phyloP scores from a whole-genome alignment of 2,888 invertebrate species.

The Andrena flavipes region DNA sequence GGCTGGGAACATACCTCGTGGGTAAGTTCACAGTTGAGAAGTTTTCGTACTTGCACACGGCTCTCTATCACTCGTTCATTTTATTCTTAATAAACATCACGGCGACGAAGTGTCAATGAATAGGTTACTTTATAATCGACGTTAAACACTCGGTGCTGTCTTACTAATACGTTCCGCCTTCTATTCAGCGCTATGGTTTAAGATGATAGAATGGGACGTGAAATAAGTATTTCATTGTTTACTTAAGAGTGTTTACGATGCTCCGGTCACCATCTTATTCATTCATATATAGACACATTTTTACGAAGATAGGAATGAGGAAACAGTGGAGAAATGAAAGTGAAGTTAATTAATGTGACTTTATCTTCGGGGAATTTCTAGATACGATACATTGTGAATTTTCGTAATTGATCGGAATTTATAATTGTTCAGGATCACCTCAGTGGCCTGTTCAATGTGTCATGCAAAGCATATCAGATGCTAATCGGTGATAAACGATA shows the following conservation, averaged over 20 bases:
- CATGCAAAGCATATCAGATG: no score
- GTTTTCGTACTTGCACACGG: neutral
- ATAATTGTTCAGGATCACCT: no score
- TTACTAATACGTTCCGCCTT: neutral
- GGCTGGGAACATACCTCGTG: constrained; percentile 43
- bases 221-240: no score
- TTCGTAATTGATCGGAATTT: no score
- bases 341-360: no score
- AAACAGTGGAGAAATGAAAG: neutral
- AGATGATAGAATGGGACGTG: no score
- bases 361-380: no score
- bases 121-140: neutral
- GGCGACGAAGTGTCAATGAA: neutral
- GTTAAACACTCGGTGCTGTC: neutral
- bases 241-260: neutral
- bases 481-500: no score
- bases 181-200: neutral
- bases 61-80: neutral
- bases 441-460: no score
- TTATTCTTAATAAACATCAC: constrained; percentile 6
- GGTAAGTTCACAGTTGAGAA: constrained; percentile 48
- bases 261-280: neutral
- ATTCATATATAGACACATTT: neutral
- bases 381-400: no score
- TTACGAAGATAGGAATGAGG: neutral